phyloP scores from a whole-genome alignment of 1,140 invertebrate genomes.

The Aricia agestis region DNA sequence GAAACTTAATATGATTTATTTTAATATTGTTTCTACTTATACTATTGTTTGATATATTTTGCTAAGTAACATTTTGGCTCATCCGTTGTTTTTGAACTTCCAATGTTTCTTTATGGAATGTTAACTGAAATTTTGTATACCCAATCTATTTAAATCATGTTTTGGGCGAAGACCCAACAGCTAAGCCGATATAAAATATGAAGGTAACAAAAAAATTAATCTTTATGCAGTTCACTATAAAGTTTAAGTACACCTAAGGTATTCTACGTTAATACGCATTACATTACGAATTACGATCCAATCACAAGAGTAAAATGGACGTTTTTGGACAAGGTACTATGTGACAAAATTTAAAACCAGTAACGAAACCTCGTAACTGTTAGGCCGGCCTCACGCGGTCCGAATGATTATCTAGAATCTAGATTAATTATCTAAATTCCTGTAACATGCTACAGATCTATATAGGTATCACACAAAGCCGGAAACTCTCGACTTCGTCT shows the following conservation, averaged over 20 bases:
- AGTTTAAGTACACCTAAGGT: constrained; percentile 7
- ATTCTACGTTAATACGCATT: constrained; percentile 12
- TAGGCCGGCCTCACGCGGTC: too few species aligned
- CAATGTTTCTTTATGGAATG: background rate
- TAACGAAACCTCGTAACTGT: too few species aligned
- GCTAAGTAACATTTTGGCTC: background rate
- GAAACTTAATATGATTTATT: constrained; percentile 22
- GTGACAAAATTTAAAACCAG: background rate
- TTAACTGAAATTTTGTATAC: background rate
- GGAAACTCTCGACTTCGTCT: too few species aligned
- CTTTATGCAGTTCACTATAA: background rate
- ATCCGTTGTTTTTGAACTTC: background rate
- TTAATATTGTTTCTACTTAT: background rate
- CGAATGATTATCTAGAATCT: too few species aligned
- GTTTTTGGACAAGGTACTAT: constrained; percentile 29
- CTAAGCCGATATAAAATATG: background rate
- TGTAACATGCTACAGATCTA: too few species aligned
- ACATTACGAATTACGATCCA: constrained; percentile 33
- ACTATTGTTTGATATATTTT: background rate
- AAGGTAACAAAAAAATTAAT: background rate
- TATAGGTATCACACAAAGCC: too few species aligned
- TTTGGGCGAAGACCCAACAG: too few species aligned
- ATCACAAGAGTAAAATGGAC: constrained; percentile 55
- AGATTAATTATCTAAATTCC: background rate
- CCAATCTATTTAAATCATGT: too few species aligned